Evolutionary conservation across 2,888 invertebrate genomes (phyloP).

Genomic region (Sinhomidia bicolor): DNA sequence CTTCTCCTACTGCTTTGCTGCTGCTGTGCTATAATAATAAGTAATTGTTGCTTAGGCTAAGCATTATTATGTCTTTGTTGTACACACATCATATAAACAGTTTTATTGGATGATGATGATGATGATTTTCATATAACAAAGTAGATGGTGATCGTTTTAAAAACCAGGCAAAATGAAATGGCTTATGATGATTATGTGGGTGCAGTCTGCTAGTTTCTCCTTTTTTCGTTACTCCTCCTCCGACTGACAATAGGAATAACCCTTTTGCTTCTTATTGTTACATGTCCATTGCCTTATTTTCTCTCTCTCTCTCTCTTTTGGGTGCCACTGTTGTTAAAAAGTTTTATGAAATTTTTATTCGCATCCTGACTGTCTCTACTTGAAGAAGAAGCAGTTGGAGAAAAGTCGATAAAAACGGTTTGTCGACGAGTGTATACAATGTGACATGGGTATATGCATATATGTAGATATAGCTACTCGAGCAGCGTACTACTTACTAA

Average conservation of each 20-base stretch:
- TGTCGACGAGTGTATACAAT: too few species aligned
- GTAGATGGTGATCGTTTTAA: neutral
- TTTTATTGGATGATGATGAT: slow-evolving; percentile 30
- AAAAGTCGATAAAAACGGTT: slow-evolving; percentile 22
- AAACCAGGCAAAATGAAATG: neutral
- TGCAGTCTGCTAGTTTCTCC: neutral
- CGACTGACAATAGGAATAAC: neutral
- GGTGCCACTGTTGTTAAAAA: slow-evolving; percentile 6
- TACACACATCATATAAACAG: neutral
- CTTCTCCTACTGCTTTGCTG: neutral
- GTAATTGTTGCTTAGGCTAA: slow-evolving; percentile 3
- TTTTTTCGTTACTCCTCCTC: neutral
- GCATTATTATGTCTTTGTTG: slow-evolving; percentile 17
- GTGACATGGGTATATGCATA: too few species aligned
- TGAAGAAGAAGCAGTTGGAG: neutral
- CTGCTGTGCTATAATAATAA: neutral
- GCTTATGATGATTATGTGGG: neutral
- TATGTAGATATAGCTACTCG: neutral
- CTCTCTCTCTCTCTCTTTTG: neutral
- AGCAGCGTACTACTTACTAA: slow-evolving; percentile 34
- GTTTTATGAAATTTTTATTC: slow-evolving; percentile 32
- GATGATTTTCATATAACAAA: slow-evolving; percentile 18
- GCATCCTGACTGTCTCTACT: neutral
- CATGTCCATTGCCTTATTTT: neutral
- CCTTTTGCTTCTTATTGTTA: neutral